Base-by-base conservation (phyloP, 2,113 vertebrate genomes). In the Rhynchomys soricoides region DNA sequence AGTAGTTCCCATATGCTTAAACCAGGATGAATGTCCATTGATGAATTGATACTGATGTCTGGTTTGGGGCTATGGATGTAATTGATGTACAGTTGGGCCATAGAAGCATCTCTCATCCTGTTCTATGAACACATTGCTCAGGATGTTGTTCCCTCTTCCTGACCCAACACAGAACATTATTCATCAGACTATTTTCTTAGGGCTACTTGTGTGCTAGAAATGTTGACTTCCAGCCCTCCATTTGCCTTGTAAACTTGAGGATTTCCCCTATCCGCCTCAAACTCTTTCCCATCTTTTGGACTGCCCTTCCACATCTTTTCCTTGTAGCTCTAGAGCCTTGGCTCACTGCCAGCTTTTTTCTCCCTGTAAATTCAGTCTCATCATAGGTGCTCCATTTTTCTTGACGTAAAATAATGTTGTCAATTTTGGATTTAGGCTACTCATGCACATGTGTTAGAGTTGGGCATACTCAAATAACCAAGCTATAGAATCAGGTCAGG, bases 401-500 rank as follows among this genome's bases (percentile, higher is more conserved):
- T 93, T 95, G n/a, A 17, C 93, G 8, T 90, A 64, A 90, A 95
- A n/a, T 52, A 86, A 43, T 92, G 4, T 82, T 91, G 5, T 83
- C 70, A 85, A 87, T 71, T n/a, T n/a, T 70, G 19, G 83, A 26
- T 90, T 92, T 52, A 92, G 40, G 1, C 4, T 86, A 45, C 2
- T 73, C n/a, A 9, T 64, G 26, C 12, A 71, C 48, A 68, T 37
- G 37, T 90, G 73, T 91, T 95, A 86, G 37, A 86, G 34, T 82
- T 55, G 64, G 22, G 43, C 40, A 40, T 43, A 83, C 89, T 87
- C 40, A 45, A 21, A 86, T 70, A 52, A 24, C 9, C 70, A 70
- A 50, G 45, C 22, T 52, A 52, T 52, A 66, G 7, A 70, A 17
- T 71, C 21, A 71, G 5, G 12, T 50, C 45, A n/a, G 12, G 45